These are phyloP conservation scores for Biston betularia DNA, from an alignment of 2,888 invertebrate species.

Conservation along the genomic window DNA sequence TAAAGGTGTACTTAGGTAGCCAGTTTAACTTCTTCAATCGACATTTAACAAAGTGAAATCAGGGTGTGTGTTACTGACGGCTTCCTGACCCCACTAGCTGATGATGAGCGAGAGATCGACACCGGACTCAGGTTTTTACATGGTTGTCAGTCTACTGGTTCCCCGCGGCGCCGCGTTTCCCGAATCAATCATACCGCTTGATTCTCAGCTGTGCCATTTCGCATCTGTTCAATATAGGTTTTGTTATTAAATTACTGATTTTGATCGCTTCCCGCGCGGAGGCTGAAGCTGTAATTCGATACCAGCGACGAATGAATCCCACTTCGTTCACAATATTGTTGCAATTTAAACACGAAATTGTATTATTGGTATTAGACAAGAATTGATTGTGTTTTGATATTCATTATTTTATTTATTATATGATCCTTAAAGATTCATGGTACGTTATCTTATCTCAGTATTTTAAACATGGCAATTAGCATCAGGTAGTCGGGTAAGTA, in stretches of 20 bases:
- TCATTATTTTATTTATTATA: too few species aligned
- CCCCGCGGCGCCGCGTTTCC: background rate
- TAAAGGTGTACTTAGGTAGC: too few species aligned
- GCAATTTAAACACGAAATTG: conserved; percentile 6
- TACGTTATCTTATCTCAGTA: too few species aligned
- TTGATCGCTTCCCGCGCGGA: conserved; percentile 27
- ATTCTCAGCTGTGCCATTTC: conserved; percentile 2
- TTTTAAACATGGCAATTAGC: too few species aligned
- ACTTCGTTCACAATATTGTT: conserved; percentile 18
- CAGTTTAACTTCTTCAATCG: too few species aligned
- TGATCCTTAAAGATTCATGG: too few species aligned
- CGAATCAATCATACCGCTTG: background rate
- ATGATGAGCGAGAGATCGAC: background rate
- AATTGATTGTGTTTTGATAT: background rate
- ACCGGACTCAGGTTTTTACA: background rate
- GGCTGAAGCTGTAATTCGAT: conserved; percentile 16
- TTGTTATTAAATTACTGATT: conserved; percentile 36
- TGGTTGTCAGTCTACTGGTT: background rate
- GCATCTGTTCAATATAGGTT: conserved; percentile 29
- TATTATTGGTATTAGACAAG: background rate
- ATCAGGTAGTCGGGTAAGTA: too few species aligned
- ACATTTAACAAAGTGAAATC: too few species aligned
- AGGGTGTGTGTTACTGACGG: too few species aligned
- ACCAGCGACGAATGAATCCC: conserved; percentile 3
- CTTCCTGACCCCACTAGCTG: too few species aligned